A percentile compares a stretch with the other conserved stretches of the same genome.
These are phyloP conservation scores for Hippocampus comes DNA, from an alignment of 2,113 vertebrate species.

Conservation along the genomic window DNA sequence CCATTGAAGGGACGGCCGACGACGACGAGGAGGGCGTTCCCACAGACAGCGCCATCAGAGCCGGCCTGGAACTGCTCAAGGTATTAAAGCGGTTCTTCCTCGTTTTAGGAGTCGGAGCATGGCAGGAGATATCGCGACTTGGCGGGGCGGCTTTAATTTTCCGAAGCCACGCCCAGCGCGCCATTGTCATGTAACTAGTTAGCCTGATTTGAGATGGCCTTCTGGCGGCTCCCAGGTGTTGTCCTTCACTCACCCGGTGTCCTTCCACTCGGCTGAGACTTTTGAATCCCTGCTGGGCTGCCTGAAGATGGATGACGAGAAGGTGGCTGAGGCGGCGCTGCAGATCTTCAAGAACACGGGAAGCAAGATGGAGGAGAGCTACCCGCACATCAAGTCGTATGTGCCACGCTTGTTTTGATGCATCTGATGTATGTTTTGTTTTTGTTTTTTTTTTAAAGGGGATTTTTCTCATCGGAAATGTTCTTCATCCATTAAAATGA, in stretches of 20 bases:
- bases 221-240: constrained; percentile 77
- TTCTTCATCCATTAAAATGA: no score
- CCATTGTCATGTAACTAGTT: no score
- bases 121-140: no score
- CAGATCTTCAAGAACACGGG: constrained; percentile 98
- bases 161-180: no score
- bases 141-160: no score
- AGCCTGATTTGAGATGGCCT: background rate
- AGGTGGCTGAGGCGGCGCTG: constrained; percentile 93
- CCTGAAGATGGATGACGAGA: constrained; percentile 98
- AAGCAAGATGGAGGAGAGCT: constrained; percentile 94
- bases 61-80: constrained; percentile 94
- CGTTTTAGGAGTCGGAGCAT: no score
- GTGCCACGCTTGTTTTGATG: constrained; percentile 43
- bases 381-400: constrained; percentile 95
- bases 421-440: background rate
- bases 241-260: constrained; percentile 96
- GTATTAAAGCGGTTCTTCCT: constrained; percentile 55
- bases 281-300: constrained; percentile 95
- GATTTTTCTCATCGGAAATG: no score
- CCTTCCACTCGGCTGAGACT: constrained; percentile 98
- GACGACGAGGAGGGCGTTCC: constrained; percentile 95
- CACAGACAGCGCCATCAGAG: constrained; percentile 91
- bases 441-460: background rate
- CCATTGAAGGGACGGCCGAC: constrained; percentile 92